These are phyloP conservation scores for Mugil cephalus DNA, from an alignment of 2,113 vertebrate genomes.

Conservation along the genomic window DNA sequence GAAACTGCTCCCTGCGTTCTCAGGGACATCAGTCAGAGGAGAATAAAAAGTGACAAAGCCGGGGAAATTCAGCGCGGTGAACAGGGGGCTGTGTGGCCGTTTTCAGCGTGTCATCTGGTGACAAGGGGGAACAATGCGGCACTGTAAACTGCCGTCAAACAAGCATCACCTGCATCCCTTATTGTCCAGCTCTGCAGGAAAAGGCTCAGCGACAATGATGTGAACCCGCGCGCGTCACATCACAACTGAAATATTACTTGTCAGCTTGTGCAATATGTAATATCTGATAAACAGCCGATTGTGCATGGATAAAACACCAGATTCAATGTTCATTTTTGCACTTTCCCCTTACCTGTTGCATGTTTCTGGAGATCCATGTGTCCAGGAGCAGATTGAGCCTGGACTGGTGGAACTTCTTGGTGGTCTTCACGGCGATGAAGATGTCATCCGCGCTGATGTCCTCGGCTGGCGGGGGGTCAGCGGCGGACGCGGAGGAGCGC, in stretches of 20 bases:
- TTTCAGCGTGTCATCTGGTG: slow-evolving; percentile 27
- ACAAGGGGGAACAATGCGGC: slow-evolving; percentile 41
- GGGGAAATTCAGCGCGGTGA: slow-evolving; percentile 41
- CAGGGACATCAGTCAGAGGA: slow-evolving; percentile 75
- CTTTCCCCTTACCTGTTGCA: slow-evolving; percentile 88
- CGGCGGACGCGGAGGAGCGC: slow-evolving; percentile 37
- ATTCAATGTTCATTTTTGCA: neutral
- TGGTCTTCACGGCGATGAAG: slow-evolving; percentile 98
- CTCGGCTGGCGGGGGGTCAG: slow-evolving; percentile 83
- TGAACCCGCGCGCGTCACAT: no score
- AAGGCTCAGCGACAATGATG: neutral
- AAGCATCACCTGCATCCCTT: slow-evolving; percentile 46
- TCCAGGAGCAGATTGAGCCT: slow-evolving; percentile 93
- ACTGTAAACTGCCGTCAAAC: slow-evolving; percentile 34
- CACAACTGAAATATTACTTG: no score
- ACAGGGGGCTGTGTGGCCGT: slow-evolving; percentile 6
- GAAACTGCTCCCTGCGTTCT: slow-evolving; percentile 69
- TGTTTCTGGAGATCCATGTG: slow-evolving; percentile 95
- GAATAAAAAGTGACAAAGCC: slow-evolving; percentile 70
- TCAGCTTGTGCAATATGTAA: neutral
- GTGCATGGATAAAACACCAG: neutral
- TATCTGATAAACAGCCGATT: neutral
- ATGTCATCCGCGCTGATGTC: slow-evolving; percentile 88
- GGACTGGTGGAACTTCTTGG: slow-evolving; percentile 95
- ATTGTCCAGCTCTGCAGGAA: neutral